phyloP scores from a whole-genome alignment of 1,140 invertebrate genomes.

The Drosophila neocordata region DNA sequence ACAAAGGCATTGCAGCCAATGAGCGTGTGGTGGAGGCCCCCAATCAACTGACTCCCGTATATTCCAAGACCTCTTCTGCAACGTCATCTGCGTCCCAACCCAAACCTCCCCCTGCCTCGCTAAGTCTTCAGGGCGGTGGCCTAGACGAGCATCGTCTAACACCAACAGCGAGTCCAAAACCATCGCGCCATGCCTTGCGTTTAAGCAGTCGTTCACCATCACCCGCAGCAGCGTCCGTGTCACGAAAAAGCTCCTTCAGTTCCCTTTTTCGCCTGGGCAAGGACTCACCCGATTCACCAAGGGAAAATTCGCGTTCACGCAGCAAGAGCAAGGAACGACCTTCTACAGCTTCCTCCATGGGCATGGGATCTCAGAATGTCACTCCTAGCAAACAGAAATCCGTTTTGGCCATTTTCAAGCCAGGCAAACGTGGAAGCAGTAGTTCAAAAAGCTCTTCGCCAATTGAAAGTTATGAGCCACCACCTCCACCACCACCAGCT shows the following conservation, averaged over 20 bases:
- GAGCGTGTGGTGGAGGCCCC: conserved; percentile 80
- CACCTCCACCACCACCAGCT: conserved; percentile 55
- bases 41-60: conserved; percentile 68
- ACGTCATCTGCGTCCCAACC: conserved; percentile 30
- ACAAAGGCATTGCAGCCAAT: conserved; percentile 82
- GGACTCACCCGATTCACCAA: conserved; percentile 77
- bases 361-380: conserved; percentile 77
- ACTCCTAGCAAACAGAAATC: conserved; percentile 86
- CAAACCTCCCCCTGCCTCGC: conserved; percentile 82
- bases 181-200: conserved; percentile 66
- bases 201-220: conserved; percentile 83
- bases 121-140: conserved; percentile 82
- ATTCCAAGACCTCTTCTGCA: conserved; percentile 57
- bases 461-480: conserved; percentile 57
- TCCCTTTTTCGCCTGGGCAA: conserved; percentile 87
- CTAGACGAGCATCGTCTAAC: conserved; percentile 76
- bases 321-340: conserved; percentile 87
- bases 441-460: conserved; percentile 82
- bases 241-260: conserved; percentile 90
- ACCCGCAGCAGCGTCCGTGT: conserved; percentile 84
- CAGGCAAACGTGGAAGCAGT: conserved; percentile 82
- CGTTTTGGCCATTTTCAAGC: conserved; percentile 86
- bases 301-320: conserved; percentile 83
- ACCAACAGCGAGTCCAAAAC: conserved; percentile 83
- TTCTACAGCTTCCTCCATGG: conserved; percentile 39